Base-by-base conservation (phyloP, 64 coral and sea anemone species). In the Catalaphyllia jardinei region DNA sequence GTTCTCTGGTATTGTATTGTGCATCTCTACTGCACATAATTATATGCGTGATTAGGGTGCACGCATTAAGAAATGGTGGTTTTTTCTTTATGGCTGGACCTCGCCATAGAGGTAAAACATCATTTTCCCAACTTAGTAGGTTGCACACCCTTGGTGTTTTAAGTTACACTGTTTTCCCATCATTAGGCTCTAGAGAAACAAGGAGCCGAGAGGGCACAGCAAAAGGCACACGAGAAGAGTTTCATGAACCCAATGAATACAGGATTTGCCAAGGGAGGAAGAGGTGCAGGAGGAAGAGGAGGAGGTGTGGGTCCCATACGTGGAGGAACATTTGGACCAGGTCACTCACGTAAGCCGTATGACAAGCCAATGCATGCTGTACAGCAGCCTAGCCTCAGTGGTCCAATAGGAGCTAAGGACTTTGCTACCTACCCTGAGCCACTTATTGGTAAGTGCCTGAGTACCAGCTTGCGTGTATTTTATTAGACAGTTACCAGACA, bases 371-470 rank as follows among this genome's bases (percentile, higher is more conserved):
- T 78, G 52, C 86, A 93, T 82, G 52, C 94, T 27, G 93, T 94
- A 19, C 86, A 92, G 19, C 71, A 91, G 51, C 87, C 87, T 29
- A 93, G 80, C 24, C 85, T 71, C 9, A 89, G 80, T 52, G 78
- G 73, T 59, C 78, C 71, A 71, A 92, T 83, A 22, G 75, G 76
- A 73, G 95, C 92, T 9, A 93, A 73, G 31, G 95, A 97, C 46
- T 97, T 97, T 88, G 88, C 85, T 10, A 88, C 93, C 8, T 97
- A 97, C 73, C 77, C 78, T 20, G 92, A 97, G 59, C 95, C 95
- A 29, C 87, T 97, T 0, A 97, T 97, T 90, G 95, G 95, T 97
- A 91, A 82, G 77, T 22, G 33, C 6, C 4, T 6, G 42, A 46
- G 7, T 46, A 46, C 42, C 5, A 46, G 42, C 42, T 46, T 46